Evolutionary conservation across 2,113 vertebrate species (phyloP), one percentile per base, ranked within the genome.

Genomic region (Nothobranchius furzeri): DNA sequence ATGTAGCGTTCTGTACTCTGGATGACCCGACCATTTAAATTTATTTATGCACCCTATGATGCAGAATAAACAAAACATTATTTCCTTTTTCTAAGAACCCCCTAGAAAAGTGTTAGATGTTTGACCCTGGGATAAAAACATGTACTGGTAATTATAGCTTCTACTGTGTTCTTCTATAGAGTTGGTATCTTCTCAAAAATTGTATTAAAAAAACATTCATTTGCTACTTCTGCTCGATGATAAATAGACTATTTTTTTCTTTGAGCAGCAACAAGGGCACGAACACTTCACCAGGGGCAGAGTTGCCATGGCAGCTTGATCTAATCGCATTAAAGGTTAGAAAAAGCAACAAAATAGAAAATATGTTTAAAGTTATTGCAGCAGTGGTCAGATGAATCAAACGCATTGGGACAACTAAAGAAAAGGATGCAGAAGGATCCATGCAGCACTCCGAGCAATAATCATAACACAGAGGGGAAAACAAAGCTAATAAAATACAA

Each of bases 31-130:
- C 6, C 25, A 47, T 54, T 48, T 37, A 20, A 30, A 40, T 11
- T 11, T 42, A 58, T 58, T 54, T 40, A 25, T 37, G 30, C 46
- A 73, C 42, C 37, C 12, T 8, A 46, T 35, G 42, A 50, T 66
- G 47, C 45, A 47, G n/a, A 73, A 12, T 43, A 66, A 60, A 42
- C 54, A 66, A 46, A 60, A 46, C 9, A 30, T 30, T 30, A 30
- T 30, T 30, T 30, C 30, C 30, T 12, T 24, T 40, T 50, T 49
- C 43, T 49, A n/a, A 47, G 17, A 40, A 37, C n/a, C 17, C 47
- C 11, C 9, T 25, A 51, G 46, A 15, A n/a, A 9, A 52, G 37
- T 2, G 17, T 24, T 47, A 46, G 10, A 54, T 54, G 45, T 54
- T 53, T n/a, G 48, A 25, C 35, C 24, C 20, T 48, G 40, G 10